Conservation (phyloP, 2,113 vertebrate genomes). For the Oncorhynchus keta region DNA sequence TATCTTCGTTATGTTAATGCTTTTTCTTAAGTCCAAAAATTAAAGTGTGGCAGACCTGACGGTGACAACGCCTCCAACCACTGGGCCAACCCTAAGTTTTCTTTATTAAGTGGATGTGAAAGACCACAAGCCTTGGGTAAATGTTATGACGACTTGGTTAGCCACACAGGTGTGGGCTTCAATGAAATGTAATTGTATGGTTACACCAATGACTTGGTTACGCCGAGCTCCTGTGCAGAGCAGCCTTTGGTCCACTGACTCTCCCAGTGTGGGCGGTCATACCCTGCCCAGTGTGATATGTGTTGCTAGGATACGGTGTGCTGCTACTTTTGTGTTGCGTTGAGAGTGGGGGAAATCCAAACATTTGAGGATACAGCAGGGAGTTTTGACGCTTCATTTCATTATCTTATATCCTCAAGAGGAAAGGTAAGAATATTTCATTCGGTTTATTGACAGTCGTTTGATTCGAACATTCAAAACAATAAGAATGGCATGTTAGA, state of each 20-base stretch:
- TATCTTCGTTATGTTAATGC: neutral
- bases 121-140: no score
- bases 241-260: no score
- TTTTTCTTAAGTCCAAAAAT: neutral
- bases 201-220: no score
- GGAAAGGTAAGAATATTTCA: constrained; percentile 5
- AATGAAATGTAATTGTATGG: no score
- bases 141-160: no score
- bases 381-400: neutral
- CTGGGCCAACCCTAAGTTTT: no score
- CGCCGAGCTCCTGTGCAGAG: no score
- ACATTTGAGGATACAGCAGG: neutral
- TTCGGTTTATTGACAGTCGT: neutral
- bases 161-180: no score
- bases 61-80: no score
- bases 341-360: neutral
- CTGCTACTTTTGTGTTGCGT: neutral
- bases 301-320: constrained; percentile 55
- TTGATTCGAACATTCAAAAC: neutral
- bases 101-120: no score
- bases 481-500: neutral
- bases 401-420: neutral
- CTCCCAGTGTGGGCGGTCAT: no score
- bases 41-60: neutral
- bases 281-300: no score